Conservation (phyloP, 2,888 invertebrate genomes). For the Nipponacmea schrenckii region DNA sequence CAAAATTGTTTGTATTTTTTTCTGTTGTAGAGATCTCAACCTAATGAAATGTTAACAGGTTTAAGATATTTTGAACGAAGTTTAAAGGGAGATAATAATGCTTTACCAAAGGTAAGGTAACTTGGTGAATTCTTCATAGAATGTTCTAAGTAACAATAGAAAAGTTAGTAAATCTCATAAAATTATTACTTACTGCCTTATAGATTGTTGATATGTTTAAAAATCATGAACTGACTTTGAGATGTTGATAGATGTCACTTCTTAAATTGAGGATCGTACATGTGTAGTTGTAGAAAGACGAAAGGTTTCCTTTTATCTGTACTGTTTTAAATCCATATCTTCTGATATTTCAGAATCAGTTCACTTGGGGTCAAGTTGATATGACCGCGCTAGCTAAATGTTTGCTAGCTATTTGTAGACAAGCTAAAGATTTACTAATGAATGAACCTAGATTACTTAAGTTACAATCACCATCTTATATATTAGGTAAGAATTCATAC, state of each 20-base stretch:
- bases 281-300: too few relatives aligned
- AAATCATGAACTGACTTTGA: too few relatives aligned
- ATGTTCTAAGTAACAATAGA: too few relatives aligned
- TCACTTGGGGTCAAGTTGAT: slow-evolving; percentile 69
- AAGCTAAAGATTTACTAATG: slow-evolving; percentile 70
- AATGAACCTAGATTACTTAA: slow-evolving; percentile 72
- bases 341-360: slow-evolving; percentile 52
- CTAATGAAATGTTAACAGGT: slow-evolving; percentile 73
- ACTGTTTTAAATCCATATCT: too few relatives aligned
- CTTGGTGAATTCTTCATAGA: too few relatives aligned
- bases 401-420: slow-evolving; percentile 74
- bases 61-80: slow-evolving; percentile 71
- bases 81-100: slow-evolving; percentile 56
- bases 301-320: too few relatives aligned
- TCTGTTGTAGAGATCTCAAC: slow-evolving; percentile 67
- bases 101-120: slow-evolving; percentile 49
- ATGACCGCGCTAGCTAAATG: slow-evolving; percentile 70
- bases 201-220: too few relatives aligned
- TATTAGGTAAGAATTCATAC: slow-evolving; percentile 69
- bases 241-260: too few relatives aligned
- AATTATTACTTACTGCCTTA: too few relatives aligned
- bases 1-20: too few relatives aligned
- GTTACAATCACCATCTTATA: slow-evolving; percentile 72
- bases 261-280: too few relatives aligned
- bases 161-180: too few relatives aligned